Evolutionary conservation across 2,113 vertebrate genomes (phyloP), one percentile per base, ranked within the genome.

Genomic region (Tachysurus vachellii): DNA sequence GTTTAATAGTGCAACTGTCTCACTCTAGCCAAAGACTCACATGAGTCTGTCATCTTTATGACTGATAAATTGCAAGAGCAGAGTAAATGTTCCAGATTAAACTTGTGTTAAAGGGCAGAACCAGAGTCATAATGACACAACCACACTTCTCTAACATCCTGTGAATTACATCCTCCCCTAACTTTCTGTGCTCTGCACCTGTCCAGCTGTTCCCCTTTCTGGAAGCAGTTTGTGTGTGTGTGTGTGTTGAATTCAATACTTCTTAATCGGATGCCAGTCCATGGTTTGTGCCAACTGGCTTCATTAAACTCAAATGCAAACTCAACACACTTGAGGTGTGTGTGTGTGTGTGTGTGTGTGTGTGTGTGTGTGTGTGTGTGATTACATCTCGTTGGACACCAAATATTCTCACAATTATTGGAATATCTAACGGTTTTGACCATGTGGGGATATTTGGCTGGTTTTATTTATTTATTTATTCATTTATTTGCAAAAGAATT

Each of bases 201-300:
- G 71, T 75, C 44, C 71, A 75, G 71, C 71, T 75, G 71, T 75
- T 75, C 71, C 11, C 71, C 21, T 75, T 21, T 75, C 71, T 50
- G 21, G 71, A 42, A 50, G 44, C 3, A 11, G 21, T 50, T 47
- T 83, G 26, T 28, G 61, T 21, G 61, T 21, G 16, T 47, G 61
- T 53, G 61, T 82, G 36, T 82, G 56, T 62, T 28, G 6, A 73
- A 23, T 44, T 44, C 9, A 73, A 19, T 73, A 21, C 36, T 42
- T 8, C 7, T 44, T 23, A 42, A 47, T 23, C 42, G 44, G 42
- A 16, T 44, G 70, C 70, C 36, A 73, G 70, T 73, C 42, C 19
- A 47, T 23, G 70, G 16, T 19, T 75, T 47, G 71, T 47, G 71
- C 71, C 42, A 47, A 47, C 12, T 75, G 71, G 71, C 71, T 47